Evolutionary conservation across 2,113 vertebrate genomes (phyloP), one percentile per base, ranked within the genome.

Genomic region (Anser brachyrhynchus): DNA sequence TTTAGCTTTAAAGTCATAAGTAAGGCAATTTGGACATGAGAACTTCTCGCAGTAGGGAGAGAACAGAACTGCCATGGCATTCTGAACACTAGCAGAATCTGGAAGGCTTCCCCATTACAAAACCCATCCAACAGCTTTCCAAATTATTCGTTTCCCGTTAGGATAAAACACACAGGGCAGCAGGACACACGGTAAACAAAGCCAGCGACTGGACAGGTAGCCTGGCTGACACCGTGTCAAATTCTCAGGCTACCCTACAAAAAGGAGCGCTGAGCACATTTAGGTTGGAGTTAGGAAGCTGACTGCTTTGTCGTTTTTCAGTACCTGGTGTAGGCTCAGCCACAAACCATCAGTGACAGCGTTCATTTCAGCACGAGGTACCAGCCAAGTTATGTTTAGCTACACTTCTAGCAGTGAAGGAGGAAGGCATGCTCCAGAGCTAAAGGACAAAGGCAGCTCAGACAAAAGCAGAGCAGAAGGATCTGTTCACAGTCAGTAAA

Each of bases 361-460:
- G 73, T 19, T 82, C 28, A 55, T 29, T 81, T 61, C 57, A 75
- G 80, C 80, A 90, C 1, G 0, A 95, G 54, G 43, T 44, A 70
- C 51, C 71, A 87, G 77, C 39, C 92, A 93, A 72, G 49, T 84
- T 93, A 84, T 49, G 74, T 84, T 87, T 85, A 93, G 72, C 81
- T 80, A 28, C 41, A 82, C 26, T 66, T 80, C 41, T 44, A 87
- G 84, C 33, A 95, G 76, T 46, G 84, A 89, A 83, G 49, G 57
- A 89, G 20, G 57, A 93, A 89, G 76, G 86, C 51, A 37, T 33
- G 75, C 73, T 93, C 81, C 81, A 92, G 77, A 95, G 71, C 58
- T 85, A 79, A 72, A 3, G 58, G 74, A 95, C 54, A 93, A 49
- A 61, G 29, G 62, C 73, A 89, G 85, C 69, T 86, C 73, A 92